Percentiles rank a stretch among this genome's conserved stretches.
These are phyloP conservation scores for Pangasius krempfi DNA, from an alignment of 2,797 vertebrate genomes.

Conservation along the genomic window DNA sequence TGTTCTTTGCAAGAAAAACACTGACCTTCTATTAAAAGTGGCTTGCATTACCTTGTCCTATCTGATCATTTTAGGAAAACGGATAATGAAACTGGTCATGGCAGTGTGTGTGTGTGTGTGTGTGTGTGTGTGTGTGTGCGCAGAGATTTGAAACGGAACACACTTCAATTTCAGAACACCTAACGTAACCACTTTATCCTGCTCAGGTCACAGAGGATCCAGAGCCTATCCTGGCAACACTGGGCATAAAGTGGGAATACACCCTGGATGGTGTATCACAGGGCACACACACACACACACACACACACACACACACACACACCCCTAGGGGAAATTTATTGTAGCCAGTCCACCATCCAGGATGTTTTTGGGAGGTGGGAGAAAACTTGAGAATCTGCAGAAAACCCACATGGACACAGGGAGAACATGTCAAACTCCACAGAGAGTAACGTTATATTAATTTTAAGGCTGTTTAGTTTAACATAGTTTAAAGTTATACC, in stretches of 20 bases:
- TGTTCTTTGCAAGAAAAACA: background rate
- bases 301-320: background rate
- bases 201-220: background rate
- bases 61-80: background rate
- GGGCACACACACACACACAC: too few species aligned
- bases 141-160: background rate
- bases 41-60: background rate
- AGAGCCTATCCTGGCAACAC: background rate
- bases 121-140: background rate
- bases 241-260: background rate
- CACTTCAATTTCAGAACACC: background rate
- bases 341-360: background rate
- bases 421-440: background rate
- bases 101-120: background rate
- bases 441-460: background rate
- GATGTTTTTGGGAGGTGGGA: background rate
- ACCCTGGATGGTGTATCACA: background rate
- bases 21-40: background rate
- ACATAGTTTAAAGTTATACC: background rate
- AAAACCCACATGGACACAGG: background rate
- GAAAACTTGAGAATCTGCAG: background rate
- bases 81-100: background rate
- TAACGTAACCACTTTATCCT: background rate
- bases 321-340: background rate
- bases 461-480: background rate